phyloP scores from a whole-genome alignment of 2,888 invertebrate genomes.

The Drosophila rellima region DNA sequence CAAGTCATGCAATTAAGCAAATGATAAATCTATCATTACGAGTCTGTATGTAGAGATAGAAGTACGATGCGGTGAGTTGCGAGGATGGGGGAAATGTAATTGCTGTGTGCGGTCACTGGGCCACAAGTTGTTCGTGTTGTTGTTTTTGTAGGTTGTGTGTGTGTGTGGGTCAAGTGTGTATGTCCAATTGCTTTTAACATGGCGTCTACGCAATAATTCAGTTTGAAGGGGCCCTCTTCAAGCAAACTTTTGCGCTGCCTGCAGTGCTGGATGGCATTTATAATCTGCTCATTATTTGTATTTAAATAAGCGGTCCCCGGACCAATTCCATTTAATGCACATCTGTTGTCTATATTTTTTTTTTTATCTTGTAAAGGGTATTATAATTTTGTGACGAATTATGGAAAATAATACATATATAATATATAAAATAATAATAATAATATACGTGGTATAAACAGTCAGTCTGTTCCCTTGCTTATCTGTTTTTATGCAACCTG shows the following conservation, averaged over 20 bases:
- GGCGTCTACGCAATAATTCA: slow-evolving; percentile 67
- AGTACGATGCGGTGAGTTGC: too few relatives aligned
- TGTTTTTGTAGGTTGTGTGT: slow-evolving; percentile 13
- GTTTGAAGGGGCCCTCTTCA: slow-evolving; percentile 13
- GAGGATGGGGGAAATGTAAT: slow-evolving; percentile 39
- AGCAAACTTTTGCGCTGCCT: slow-evolving; percentile 22
- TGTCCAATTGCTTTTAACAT: slow-evolving; percentile 40
- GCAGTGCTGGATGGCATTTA: slow-evolving; percentile 48
- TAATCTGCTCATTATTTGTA: slow-evolving; percentile 78
- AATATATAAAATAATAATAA: too few relatives aligned
- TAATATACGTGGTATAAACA: too few relatives aligned
- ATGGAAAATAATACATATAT: not conserved
- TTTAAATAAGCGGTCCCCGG: slow-evolving; percentile 61
- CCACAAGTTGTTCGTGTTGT: slow-evolving; percentile 39
- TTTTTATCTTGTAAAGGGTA: not conserved
- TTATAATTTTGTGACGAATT: not conserved
- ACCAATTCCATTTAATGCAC: slow-evolving; percentile 46
- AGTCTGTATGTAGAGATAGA: not conserved
- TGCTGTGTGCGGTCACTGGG: slow-evolving; percentile 53
- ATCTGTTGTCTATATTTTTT: slow-evolving; percentile 45
- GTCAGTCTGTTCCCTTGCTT: too few relatives aligned
- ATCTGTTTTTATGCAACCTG: too few relatives aligned
- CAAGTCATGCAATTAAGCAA: slow-evolving; percentile 67
- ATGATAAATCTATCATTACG: slow-evolving; percentile 73
- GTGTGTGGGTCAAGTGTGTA: slow-evolving; percentile 26